Conservation (phyloP, 53 echinoderm and acorn worm genomes). For the Luidia sarsii region DNA sequence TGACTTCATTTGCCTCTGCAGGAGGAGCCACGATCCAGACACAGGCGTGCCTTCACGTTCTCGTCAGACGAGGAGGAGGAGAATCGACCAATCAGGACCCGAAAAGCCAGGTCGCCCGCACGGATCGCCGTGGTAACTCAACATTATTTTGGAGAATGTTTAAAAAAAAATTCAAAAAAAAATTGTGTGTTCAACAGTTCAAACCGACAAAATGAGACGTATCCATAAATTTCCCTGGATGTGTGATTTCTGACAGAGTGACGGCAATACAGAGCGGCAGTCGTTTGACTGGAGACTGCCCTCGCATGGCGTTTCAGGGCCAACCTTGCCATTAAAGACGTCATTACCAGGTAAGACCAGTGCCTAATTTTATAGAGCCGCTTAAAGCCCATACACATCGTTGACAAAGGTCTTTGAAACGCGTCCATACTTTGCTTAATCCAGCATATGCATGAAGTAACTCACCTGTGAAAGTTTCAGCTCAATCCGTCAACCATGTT, state of each 20-base stretch:
- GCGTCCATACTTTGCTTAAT: no score
- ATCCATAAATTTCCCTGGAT: no score
- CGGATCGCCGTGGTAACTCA: conserved; percentile 26
- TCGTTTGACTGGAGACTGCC: conserved; percentile 9
- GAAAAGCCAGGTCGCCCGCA: conserved; percentile 48
- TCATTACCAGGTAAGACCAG: conserved; percentile 22
- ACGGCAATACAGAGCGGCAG: conserved; percentile 20
- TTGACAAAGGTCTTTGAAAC: no score
- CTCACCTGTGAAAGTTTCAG: no score
- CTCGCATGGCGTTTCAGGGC: not conserved
- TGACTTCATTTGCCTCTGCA: not conserved
- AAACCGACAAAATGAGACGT: no score
- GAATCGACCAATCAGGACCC: conserved; percentile 19
- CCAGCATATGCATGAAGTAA: no score
- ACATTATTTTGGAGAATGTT: not conserved
- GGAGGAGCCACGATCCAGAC: conserved; percentile 60
- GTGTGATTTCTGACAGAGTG: conserved; percentile 31
- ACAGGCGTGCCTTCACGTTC: conserved; percentile 60
- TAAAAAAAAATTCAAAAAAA: not conserved
- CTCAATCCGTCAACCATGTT: no score
- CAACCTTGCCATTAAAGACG: not conserved
- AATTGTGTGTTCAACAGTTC: no score
- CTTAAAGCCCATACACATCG: no score
- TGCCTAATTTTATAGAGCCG: no score
- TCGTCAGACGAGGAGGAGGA: conserved; percentile 74